Base-by-base conservation (phyloP, 2,888 invertebrate genomes). In the Mallateleia sp. region DNA sequence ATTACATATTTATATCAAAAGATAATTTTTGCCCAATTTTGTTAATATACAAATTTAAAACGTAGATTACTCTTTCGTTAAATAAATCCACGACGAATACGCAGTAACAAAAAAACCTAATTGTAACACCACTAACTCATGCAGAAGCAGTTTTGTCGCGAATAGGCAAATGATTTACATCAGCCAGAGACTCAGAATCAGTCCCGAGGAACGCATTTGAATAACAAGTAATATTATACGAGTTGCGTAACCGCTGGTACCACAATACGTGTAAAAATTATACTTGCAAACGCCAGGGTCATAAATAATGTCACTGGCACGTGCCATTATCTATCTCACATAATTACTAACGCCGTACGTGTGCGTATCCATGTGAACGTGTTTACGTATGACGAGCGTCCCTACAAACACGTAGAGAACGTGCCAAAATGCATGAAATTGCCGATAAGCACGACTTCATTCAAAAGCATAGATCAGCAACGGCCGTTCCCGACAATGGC, bases 291-390 rank as follows among this genome's bases (percentile, higher is more conserved):
- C 91, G 88, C 78, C 78, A 85, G 75, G 88, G 88, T 87, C 92
- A 89, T 93, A 92, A 93, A 92, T 93, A 93, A 93, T 92, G 93
- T 93, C 92, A 93, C 85, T 78, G 90, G 91, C 93, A 93, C 93
- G 92, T 92, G 93, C 92, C 91, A 91, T 93, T 93, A 92, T 93
- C 90, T 91, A 87, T 80, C 90, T 90, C 78, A 87, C 88, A 82
- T 89, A 90, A 91, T 90, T 90, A 89, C 87, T 50, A 50, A 58
- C 60, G 71, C 78, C 54, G 58, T 45, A 66, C 50, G 66, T 69
- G 77, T 83, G 71, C 56, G 69, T 52, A n/a, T 52, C 20, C 74
- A 28, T 14, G 28, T 75, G 11, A 22, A 7, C 52, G 60, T 78
- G 78, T 56, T n/a, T 67, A 42, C 42, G 47, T 66, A 77, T 75